phyloP scores from a whole-genome alignment of 2,113 vertebrate genomes.

The Brevimyrus niger region DNA sequence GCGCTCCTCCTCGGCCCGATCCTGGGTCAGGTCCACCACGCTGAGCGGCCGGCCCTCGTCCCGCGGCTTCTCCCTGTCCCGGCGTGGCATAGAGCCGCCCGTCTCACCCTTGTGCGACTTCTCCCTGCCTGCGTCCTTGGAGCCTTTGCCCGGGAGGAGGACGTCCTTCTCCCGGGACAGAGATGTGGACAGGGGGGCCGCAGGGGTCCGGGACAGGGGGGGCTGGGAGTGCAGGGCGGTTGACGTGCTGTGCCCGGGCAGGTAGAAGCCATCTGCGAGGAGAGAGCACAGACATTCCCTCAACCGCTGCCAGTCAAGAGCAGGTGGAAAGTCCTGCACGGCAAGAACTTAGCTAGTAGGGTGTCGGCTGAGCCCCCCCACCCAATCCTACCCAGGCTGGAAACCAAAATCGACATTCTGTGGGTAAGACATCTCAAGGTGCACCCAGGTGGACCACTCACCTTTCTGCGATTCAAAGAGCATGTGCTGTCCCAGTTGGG shows the following conservation, averaged over 20 bases:
- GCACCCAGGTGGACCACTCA: constrained; percentile 45
- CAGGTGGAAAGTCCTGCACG: neutral
- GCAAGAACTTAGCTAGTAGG: neutral
- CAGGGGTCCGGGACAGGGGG: constrained; percentile 54
- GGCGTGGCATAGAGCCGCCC: constrained; percentile 52
- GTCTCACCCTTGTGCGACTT: constrained; percentile 55
- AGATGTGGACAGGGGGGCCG: constrained; percentile 57
- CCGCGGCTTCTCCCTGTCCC: constrained; percentile 58
- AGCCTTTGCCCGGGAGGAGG: constrained; percentile 56
- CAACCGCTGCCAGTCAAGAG: neutral
- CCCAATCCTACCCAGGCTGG: neutral
- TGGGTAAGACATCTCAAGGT: neutral
- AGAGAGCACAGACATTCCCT: neutral
- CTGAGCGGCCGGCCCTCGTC: constrained; percentile 61
- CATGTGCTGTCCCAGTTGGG: constrained; percentile 77
- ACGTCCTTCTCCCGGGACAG: constrained; percentile 64
- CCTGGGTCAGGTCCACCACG: constrained; percentile 73
- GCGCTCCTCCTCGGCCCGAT: constrained; percentile 70
- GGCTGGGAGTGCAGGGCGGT: constrained; percentile 65
- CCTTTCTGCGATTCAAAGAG: constrained; percentile 92
- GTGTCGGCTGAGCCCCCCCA: neutral
- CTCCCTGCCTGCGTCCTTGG: constrained; percentile 66
- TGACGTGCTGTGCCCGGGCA: constrained; percentile 61
- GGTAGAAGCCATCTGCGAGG: constrained; percentile 81
- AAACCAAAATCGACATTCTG: neutral